Percentiles rank a stretch among this genome's conserved stretches.
phyloP scores from a whole-genome alignment of 2,113 vertebrate species.

The Pseudopodoces humilis region DNA sequence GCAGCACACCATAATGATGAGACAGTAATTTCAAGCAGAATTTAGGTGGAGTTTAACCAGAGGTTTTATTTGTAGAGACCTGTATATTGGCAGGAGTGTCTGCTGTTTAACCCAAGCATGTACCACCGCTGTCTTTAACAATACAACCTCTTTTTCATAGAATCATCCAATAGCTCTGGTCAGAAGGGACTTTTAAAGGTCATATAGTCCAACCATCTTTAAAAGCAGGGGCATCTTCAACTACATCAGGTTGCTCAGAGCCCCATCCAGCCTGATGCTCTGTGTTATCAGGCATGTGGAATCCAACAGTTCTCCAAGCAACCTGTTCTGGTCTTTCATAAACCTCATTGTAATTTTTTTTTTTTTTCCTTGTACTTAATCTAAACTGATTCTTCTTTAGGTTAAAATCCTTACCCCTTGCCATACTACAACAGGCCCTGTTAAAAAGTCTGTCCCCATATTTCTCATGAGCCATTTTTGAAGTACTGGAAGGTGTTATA shows the following conservation, averaged over 20 bases:
- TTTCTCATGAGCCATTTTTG: neutral
- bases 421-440: fast-evolving
- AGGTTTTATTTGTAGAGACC: neutral
- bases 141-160: neutral
- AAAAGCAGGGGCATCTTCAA: neutral
- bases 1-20: neutral
- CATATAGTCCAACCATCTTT: neutral
- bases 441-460: neutral
- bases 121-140: neutral
- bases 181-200: neutral
- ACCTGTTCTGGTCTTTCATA: too few species aligned
- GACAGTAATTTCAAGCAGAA: neutral
- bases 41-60: neutral
- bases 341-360: neutral
- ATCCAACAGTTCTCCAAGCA: neutral
- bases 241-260: neutral
- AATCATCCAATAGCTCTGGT: neutral
- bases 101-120: neutral
- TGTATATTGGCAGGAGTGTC: neutral
- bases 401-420: neutral
- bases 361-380: neutral
- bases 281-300: neutral
- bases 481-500: neutral
- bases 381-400: neutral
- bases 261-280: neutral